Percentiles rank a stretch among this genome's conserved stretches.
Evolutionary conservation across 2,888 invertebrate species (phyloP).

Genomic region (Syrista parreyssii): DNA sequence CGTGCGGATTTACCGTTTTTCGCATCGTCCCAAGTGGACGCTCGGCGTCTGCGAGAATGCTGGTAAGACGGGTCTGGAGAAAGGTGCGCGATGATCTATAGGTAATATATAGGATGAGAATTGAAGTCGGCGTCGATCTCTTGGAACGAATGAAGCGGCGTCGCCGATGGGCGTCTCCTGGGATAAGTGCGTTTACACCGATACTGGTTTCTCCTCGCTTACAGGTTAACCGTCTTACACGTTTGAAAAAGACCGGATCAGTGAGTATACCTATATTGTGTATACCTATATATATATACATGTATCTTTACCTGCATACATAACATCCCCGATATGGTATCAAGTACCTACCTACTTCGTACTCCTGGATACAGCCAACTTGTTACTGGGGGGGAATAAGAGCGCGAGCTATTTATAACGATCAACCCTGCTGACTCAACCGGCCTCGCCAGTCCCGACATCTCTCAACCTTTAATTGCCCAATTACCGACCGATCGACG

Average conservation of each 20-base stretch:
- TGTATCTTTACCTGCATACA: neutral
- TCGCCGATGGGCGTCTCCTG: neutral
- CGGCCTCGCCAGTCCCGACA: slow-evolving; percentile 8
- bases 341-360: neutral
- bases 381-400: neutral
- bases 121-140: neutral
- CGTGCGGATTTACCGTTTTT: neutral
- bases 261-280: neutral
- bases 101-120: neutral
- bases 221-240: neutral
- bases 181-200: neutral
- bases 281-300: neutral
- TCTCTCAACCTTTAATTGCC: slow-evolving; percentile 27
- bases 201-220: neutral
- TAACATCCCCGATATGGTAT: slow-evolving; percentile 3
- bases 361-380: neutral
- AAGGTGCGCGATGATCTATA: neutral
- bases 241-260: neutral
- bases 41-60: neutral
- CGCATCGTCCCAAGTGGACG: neutral
- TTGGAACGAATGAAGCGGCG: neutral
- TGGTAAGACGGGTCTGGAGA: neutral
- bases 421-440: slow-evolving; percentile 43
- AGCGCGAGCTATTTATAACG: slow-evolving; percentile 45
- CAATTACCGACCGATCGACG: slow-evolving; percentile 33